phyloP scores from a whole-genome alignment of 2,797 vertebrate species.

The Mallotus villosus region DNA sequence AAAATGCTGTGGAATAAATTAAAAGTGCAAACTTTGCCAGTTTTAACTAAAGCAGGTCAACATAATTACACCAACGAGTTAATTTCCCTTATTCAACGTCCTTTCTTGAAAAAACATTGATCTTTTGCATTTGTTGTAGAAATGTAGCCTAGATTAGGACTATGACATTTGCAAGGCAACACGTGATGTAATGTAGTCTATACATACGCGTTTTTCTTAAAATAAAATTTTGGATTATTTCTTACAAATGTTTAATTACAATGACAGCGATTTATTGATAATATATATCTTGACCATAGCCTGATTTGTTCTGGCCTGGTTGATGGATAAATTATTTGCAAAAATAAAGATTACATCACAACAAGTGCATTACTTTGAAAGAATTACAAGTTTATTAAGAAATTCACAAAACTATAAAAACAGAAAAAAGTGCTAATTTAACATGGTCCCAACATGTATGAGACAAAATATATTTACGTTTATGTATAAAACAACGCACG shows the following conservation, averaged over 20 bases:
- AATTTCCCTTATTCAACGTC: too few species aligned
- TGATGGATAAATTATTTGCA: constrained; percentile 8
- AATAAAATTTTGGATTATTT: neutral
- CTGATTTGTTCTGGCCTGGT: neutral
- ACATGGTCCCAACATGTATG: constrained; percentile 75
- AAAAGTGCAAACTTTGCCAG: too few species aligned
- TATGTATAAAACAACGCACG: constrained; percentile 36
- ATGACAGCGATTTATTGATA: neutral
- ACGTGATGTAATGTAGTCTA: neutral
- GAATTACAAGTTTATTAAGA: constrained; percentile 80
- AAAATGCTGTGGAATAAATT: too few species aligned
- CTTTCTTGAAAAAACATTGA: too few species aligned
- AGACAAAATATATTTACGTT: constrained; percentile 68
- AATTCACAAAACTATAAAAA: constrained; percentile 76
- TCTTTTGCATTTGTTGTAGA: too few species aligned
- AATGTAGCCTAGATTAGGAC: too few species aligned
- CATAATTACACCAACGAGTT: too few species aligned
- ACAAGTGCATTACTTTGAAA: constrained; percentile 64
- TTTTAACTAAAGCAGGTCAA: too few species aligned
- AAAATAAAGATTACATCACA: constrained; percentile 60
- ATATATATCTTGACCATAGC: neutral
- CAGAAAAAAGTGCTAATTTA: constrained; percentile 78
- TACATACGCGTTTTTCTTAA: neutral
- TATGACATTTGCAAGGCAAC: too few species aligned
- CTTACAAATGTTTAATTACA: neutral